phyloP scores from a whole-genome alignment of 2,888 invertebrate genomes.

The Amphimallon solstitiale region DNA sequence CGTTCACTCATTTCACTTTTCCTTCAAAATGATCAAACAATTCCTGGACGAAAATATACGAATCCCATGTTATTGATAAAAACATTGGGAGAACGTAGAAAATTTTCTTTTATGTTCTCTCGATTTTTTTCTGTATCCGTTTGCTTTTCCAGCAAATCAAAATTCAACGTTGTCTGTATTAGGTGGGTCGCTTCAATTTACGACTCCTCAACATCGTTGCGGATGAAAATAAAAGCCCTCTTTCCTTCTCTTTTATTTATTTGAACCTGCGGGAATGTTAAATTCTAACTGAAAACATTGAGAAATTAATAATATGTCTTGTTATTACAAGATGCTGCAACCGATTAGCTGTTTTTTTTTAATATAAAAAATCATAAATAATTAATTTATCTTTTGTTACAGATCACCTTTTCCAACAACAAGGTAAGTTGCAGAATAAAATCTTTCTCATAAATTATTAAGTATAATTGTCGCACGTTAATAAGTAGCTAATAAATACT shows the following conservation, averaged over 20 bases:
- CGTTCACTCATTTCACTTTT: conserved; percentile 14
- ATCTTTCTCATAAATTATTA: too few relatives aligned
- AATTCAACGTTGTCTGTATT: conserved; percentile 30
- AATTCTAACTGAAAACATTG: too few relatives aligned
- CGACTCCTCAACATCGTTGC: conserved; percentile 12
- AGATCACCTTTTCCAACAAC: too few relatives aligned
- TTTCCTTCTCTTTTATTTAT: not conserved
- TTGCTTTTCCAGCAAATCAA: conserved; percentile 26
- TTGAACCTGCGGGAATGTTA: too few relatives aligned
- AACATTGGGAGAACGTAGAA: conserved; percentile 29
- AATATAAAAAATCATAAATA: too few relatives aligned
- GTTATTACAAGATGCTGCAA: too few relatives aligned
- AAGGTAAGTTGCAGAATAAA: too few relatives aligned
- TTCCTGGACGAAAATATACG: conserved; percentile 23
- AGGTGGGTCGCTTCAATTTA: conserved; percentile 17
- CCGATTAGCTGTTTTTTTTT: too few relatives aligned
- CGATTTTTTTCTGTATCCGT: conserved; percentile 23
- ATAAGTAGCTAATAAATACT: too few relatives aligned
- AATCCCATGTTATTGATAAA: conserved; percentile 33
- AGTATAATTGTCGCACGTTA: too few relatives aligned
- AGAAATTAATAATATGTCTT: too few relatives aligned
- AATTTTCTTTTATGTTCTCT: conserved; percentile 30
- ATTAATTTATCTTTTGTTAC: too few relatives aligned
- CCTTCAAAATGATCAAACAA: conserved; percentile 27
- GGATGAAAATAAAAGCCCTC: conserved; percentile 3